Evolutionary conservation across 2,797 vertebrate genomes (phyloP).

Genomic region (Cossypha heuglini): DNA sequence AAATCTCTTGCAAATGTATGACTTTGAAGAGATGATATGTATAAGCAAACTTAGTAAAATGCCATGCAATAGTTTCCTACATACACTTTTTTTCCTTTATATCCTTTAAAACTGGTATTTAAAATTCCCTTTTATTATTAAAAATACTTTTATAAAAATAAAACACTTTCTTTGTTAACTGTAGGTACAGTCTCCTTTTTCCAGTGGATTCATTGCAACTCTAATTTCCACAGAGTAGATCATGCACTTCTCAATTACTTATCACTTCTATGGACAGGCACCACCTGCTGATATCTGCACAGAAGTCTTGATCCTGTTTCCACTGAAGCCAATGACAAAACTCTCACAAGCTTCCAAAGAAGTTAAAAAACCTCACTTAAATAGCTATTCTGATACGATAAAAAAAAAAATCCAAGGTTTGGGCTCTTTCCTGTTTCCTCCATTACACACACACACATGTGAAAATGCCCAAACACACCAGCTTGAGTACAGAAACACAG

Average conservation of each 20-base stretch:
- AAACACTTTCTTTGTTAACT: not conserved
- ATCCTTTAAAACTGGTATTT: not conserved
- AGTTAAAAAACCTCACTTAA: not conserved
- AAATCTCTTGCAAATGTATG: not conserved
- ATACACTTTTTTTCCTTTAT: not conserved
- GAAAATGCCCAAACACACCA: not conserved
- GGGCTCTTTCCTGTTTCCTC: not conserved
- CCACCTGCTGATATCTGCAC: not conserved
- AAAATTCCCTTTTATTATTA: not conserved
- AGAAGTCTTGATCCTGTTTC: not conserved
- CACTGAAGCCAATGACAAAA: not conserved
- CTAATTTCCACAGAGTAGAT: not conserved
- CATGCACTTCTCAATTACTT: not conserved
- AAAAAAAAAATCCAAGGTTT: not conserved
- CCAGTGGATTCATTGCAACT: not conserved
- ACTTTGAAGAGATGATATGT: not conserved
- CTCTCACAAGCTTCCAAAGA: not conserved
- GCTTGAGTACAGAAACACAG: not conserved
- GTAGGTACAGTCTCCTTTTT: not conserved
- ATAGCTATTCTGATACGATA: not conserved
- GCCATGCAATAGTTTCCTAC: not conserved
- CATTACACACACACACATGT: no score
- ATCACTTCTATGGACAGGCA: not conserved
- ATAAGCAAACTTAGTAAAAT: not conserved
- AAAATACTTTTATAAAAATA: conserved; percentile 27